Conservation (phyloP, 1,140 invertebrate genomes). For the Ceratina calcarata region DNA sequence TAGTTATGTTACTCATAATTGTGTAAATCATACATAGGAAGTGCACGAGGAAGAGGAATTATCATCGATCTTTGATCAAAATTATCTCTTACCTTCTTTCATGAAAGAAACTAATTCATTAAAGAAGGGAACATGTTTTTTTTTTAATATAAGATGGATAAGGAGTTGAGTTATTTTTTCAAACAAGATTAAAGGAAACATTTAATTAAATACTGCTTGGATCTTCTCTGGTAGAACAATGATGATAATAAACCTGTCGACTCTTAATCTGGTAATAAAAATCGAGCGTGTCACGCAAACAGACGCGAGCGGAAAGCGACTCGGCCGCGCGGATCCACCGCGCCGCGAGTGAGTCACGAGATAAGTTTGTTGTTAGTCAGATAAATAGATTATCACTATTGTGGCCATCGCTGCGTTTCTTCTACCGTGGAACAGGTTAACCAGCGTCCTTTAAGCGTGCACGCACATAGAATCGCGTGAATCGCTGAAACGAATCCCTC, state of each 20-base stretch:
- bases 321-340: constrained; percentile 56
- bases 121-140: too few species aligned
- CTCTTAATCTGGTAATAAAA: constrained; percentile 33
- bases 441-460: constrained; percentile 22
- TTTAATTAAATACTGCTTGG: too few species aligned
- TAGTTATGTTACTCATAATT: background rate
- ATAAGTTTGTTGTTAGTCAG: constrained; percentile 76
- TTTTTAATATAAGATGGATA: too few species aligned
- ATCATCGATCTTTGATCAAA: background rate
- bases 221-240: background rate
- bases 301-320: constrained; percentile 23
- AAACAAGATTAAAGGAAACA: too few species aligned
- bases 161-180: too few species aligned
- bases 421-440: constrained; percentile 62
- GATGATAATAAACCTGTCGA: constrained; percentile 9
- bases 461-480: background rate
- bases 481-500: too few species aligned
- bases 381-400: constrained; percentile 78
- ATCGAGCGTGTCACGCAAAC: background rate
- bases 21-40: background rate
- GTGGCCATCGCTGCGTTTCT: constrained; percentile 65
- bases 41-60: background rate
- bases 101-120: background rate
- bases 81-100: background rate
- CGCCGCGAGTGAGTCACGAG: constrained; percentile 69